Conservation (phyloP, 2,797 vertebrate genomes). For the Myotis planiceps region DNA sequence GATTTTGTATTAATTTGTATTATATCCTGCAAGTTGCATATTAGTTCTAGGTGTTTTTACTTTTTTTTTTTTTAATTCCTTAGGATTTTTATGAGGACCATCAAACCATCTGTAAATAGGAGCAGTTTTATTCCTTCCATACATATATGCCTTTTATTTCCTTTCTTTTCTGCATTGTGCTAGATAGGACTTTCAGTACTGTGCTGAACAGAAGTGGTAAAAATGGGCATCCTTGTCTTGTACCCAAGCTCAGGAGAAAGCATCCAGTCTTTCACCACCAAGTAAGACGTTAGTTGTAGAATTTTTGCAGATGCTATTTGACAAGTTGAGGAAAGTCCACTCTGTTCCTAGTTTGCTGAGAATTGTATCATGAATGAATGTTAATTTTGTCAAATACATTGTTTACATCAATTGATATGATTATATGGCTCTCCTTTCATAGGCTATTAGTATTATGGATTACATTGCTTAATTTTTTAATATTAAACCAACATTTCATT, state of each 20-base stretch:
- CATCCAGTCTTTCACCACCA: neutral
- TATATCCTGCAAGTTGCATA: neutral
- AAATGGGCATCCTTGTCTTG: neutral
- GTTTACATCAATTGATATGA: neutral
- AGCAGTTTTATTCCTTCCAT: neutral
- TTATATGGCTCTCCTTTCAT: neutral
- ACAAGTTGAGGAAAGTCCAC: neutral
- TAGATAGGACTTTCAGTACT: neutral
- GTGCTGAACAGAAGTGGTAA: neutral
- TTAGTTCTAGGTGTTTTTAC: neutral
- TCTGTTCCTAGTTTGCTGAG: neutral
- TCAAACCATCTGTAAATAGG: neutral
- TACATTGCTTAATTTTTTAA: neutral
- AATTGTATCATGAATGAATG: neutral
- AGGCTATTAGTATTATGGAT: neutral
- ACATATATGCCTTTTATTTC: neutral
- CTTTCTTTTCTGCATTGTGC: neutral
- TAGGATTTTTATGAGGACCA: neutral
- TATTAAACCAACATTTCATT: neutral
- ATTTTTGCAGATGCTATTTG: neutral
- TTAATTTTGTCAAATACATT: neutral
- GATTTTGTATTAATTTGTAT: neutral
- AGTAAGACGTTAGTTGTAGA: neutral
- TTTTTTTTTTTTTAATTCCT: neutral
- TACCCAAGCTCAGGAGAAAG: neutral